A percentile compares a stretch with the other conserved stretches of the same genome.
These are phyloP conservation scores for Acropternis orthonyx DNA, from an alignment of 2,797 vertebrate species.

Conservation along the genomic window DNA sequence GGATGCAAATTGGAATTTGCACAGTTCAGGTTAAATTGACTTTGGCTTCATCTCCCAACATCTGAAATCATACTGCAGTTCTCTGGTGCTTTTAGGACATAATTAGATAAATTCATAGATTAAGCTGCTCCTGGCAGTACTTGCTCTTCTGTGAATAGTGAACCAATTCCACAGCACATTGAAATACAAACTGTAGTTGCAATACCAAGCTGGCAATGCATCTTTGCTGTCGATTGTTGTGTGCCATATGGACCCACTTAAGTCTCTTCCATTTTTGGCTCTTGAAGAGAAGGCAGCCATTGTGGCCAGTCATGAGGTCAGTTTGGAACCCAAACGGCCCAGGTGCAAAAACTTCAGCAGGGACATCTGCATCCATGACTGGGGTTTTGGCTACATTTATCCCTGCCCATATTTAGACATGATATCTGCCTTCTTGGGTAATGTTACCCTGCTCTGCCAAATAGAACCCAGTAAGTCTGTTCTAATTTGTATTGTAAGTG, in stretches of 20 bases:
- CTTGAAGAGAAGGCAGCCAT: constrained; percentile 51
- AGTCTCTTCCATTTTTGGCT: constrained; percentile 69
- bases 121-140: constrained; percentile 69
- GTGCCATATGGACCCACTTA: constrained; percentile 75
- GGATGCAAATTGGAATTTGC: constrained; percentile 27
- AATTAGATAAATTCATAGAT: constrained; percentile 75
- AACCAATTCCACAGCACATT: constrained; percentile 64
- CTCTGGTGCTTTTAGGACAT: constrained; percentile 64
- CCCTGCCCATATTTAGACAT: constrained; percentile 40
- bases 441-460: constrained; percentile 11
- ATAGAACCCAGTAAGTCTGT: not conserved
- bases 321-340: constrained; percentile 61
- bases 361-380: constrained; percentile 67
- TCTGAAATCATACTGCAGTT: constrained; percentile 65
- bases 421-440: constrained; percentile 29
- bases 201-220: constrained; percentile 60
- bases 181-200: constrained; percentile 65
- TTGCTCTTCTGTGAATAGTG: constrained; percentile 68
- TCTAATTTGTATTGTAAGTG: not conserved
- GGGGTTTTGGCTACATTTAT: not conserved
- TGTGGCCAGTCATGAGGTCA: constrained; percentile 70
- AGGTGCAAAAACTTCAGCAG: constrained; percentile 71
- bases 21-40: constrained; percentile 66
- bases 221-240: constrained; percentile 65
- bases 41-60: constrained; percentile 66